Base-by-base conservation (phyloP, 2,888 invertebrate genomes). In the Stegophylla sp. region DNA sequence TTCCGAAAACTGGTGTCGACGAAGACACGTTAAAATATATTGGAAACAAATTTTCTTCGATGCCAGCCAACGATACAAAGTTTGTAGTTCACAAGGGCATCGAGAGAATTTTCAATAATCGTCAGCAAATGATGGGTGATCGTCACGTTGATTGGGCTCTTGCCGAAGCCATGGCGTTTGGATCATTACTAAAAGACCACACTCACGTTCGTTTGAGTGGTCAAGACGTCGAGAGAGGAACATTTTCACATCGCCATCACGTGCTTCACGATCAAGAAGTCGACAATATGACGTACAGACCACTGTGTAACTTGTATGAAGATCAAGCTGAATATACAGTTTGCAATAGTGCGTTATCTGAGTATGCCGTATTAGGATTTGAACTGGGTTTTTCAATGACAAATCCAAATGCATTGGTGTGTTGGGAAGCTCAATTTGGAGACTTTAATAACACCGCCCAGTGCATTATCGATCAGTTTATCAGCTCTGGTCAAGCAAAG, bases 381-480 rank as follows among this genome's bases (percentile, higher is more conserved):
- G 99, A 99, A 88, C 91, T 98, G 81, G 99, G 98, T 67, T 99
- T 96, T 88, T 97, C 98, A 0, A 95, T 98, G 91, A 97, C 97
- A 76, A 97, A 98, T 88, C 98, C 98, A 13, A 97, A 98, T 88
- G 95, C 98, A 0, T 88, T 99, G 84, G 97, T 98, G 0, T 91
- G 94, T 83, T 99, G 98, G 98, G 98, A 99, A 88, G 99, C 98
- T 0, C 99, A 99, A 88, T 99, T 99, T 87, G 99, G 99, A 15
- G 99, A 99, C 88, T 99, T 99, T 88, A 93, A 93, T 89, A 99
- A 99, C 88, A 98, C 96, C 34, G 98, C 98, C 15, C 99, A 99
- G 88, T 96, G 96, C 88, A 95, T 98, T 87, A 96, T 96, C 86
- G 96, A 98, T 89, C 94, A 94, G 88, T 94, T 95, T 88, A 92